Conservation (phyloP, 2,113 vertebrate species). For the Vanacampus margaritifer region DNA sequence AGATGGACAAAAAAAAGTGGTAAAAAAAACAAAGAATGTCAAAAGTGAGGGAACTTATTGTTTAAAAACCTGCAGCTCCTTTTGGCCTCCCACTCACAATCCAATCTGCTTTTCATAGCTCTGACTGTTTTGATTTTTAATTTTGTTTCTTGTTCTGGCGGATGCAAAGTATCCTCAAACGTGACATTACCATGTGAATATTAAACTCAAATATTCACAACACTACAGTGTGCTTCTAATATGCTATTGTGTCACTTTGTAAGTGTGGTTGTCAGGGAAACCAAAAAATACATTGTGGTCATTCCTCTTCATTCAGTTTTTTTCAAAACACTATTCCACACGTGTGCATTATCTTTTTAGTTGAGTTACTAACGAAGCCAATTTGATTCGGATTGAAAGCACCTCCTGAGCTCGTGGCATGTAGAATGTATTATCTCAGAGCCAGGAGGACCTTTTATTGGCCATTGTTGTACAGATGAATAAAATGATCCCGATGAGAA, state of each 20-base stretch:
- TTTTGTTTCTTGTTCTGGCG: background rate
- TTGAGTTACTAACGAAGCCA: background rate
- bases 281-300: background rate
- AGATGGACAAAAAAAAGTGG: constrained; percentile 1
- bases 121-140: background rate
- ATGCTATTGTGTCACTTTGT: background rate
- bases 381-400: constrained; percentile 6
- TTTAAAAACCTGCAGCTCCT: background rate
- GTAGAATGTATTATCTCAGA: constrained; percentile 40
- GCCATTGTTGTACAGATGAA: constrained; percentile 39
- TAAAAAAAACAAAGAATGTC: constrained; percentile 39
- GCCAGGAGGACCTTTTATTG: constrained; percentile 2
- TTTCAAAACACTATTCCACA: constrained; percentile 5
- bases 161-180: background rate
- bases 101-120: background rate
- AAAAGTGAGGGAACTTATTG: background rate
- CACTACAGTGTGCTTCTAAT: background rate
- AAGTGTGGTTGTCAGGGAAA: background rate
- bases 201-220: background rate
- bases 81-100: background rate
- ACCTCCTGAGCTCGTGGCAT: constrained; percentile 32
- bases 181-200: background rate
- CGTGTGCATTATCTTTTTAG: constrained; percentile 1
- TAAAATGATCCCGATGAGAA: constrained; percentile 18
- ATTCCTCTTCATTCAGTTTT: background rate